A percentile compares a stretch with the other conserved stretches of the same genome.
phyloP scores from a whole-genome alignment of 2,888 invertebrate genomes.

The Notodonta dromedarius region DNA sequence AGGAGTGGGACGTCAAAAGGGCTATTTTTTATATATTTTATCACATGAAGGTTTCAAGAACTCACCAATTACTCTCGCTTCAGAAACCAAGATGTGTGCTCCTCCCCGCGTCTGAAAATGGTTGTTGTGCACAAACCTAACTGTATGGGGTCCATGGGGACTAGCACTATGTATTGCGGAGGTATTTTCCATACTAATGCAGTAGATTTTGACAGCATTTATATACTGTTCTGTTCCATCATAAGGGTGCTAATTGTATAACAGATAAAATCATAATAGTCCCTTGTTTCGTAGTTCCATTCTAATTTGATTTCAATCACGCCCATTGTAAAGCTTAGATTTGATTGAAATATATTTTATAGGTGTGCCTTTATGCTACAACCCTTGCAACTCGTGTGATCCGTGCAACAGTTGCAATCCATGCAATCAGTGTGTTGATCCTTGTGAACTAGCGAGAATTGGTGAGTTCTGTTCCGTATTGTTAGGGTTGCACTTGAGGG shows the following conservation, averaged over 20 bases:
- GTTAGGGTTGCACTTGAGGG: neutral
- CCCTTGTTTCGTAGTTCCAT: constrained; percentile 1
- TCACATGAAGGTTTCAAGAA: constrained; percentile 18
- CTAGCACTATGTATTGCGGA: constrained; percentile 58
- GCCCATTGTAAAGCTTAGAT: constrained; percentile 8
- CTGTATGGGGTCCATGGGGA: constrained; percentile 54
- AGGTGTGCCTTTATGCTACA: constrained; percentile 59
- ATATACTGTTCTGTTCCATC: too few relatives aligned
- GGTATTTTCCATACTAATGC: constrained; percentile 47
- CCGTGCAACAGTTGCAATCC: constrained; percentile 4
- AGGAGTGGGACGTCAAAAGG: too few relatives aligned
- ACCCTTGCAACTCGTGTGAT: constrained; percentile 17
- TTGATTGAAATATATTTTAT: constrained; percentile 38
- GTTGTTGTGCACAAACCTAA: constrained; percentile 66
- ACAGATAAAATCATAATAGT: too few relatives aligned
- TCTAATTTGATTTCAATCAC: constrained; percentile 14
- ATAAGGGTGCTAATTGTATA: too few relatives aligned
- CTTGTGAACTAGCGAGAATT: constrained; percentile 61
- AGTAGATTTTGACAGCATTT: neutral
- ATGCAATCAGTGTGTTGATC: constrained; percentile 7
- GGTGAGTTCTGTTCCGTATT: constrained; percentile 62
- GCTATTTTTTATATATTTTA: too few relatives aligned
- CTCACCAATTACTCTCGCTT: constrained; percentile 75
- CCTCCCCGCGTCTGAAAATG: constrained; percentile 66
- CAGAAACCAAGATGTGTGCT: constrained; percentile 53